These are phyloP conservation scores for Thunnus maccoyii DNA, from an alignment of 2,113 vertebrate species.

Conservation along the genomic window DNA sequence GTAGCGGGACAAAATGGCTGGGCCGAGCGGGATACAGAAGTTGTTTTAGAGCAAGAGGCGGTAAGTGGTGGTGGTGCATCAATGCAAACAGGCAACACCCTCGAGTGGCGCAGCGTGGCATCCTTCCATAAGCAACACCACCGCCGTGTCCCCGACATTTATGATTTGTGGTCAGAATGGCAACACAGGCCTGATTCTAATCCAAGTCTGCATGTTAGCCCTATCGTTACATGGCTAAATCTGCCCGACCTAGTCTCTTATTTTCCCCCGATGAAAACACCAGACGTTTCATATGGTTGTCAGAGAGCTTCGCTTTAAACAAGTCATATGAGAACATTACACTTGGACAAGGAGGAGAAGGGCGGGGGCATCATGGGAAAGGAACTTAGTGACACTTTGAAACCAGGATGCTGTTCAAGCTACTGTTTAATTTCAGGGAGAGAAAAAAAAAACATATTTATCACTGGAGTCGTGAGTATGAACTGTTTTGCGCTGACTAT, in stretches of 20 bases:
- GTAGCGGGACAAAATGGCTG: constrained; percentile 73
- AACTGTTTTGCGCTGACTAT: constrained; percentile 59
- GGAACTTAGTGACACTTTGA: constrained; percentile 64
- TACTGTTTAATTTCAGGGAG: constrained; percentile 64
- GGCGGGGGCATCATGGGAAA: constrained; percentile 65
- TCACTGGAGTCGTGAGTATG: constrained; percentile 48
- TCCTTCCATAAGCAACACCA: constrained; percentile 83
- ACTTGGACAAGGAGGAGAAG: constrained; percentile 39
- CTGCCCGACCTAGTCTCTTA: constrained; percentile 72
- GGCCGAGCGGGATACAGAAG: constrained; percentile 63
- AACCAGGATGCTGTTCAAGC: constrained; percentile 57
- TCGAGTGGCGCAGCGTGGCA: constrained; percentile 78
- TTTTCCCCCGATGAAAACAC: constrained; percentile 77
- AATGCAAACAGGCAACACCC: constrained; percentile 85
- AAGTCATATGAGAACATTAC: constrained; percentile 68
- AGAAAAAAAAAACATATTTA: constrained; percentile 50
- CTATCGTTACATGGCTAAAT: constrained; percentile 80
- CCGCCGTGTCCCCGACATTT: constrained; percentile 76
- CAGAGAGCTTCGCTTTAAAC: constrained; percentile 69
- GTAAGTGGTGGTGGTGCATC: constrained; percentile 79
- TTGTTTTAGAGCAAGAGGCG: constrained; percentile 77
- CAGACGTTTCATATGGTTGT: constrained; percentile 67
- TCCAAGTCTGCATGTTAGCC: constrained; percentile 72
- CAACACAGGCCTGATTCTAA: constrained; percentile 74
- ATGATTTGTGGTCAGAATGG: constrained; percentile 80